These are phyloP conservation scores for Labia minor DNA, from an alignment of 2,888 invertebrate species.

Conservation along the genomic window DNA sequence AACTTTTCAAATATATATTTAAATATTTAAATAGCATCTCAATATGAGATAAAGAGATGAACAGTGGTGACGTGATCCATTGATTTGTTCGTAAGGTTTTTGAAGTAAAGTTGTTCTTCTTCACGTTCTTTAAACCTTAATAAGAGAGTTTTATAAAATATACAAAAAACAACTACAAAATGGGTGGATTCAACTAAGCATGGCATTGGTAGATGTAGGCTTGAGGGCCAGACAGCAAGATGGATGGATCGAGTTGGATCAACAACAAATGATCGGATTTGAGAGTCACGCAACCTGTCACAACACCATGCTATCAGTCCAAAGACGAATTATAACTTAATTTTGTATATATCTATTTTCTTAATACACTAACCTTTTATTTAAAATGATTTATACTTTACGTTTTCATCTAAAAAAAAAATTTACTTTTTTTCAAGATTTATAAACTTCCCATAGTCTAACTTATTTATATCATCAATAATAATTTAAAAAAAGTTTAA, in stretches of 20 bases:
- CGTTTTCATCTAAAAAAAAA: too few species aligned
- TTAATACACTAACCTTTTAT: too few species aligned
- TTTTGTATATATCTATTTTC: neutral
- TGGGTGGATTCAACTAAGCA: neutral
- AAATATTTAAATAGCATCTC: neutral
- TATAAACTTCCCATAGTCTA: too few species aligned
- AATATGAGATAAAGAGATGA: neutral
- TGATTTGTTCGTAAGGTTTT: neutral
- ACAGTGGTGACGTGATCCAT: neutral
- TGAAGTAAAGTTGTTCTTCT: neutral
- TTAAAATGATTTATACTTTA: too few species aligned
- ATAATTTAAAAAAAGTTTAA: too few species aligned
- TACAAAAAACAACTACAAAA: neutral
- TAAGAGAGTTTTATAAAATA: neutral
- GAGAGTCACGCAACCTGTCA: neutral
- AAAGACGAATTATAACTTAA: neutral
- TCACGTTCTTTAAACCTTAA: neutral
- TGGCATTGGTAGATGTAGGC: neutral
- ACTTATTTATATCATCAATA: too few species aligned
- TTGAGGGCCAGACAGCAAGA: neutral
- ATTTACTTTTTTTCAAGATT: too few species aligned
- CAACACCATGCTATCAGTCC: too few species aligned
- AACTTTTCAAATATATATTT: too few species aligned
- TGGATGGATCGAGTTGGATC: neutral
- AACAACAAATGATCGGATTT: neutral